Evolutionary conservation across 2,888 invertebrate genomes (phyloP).

Genomic region (Pachycephus smyrnensis): DNA sequence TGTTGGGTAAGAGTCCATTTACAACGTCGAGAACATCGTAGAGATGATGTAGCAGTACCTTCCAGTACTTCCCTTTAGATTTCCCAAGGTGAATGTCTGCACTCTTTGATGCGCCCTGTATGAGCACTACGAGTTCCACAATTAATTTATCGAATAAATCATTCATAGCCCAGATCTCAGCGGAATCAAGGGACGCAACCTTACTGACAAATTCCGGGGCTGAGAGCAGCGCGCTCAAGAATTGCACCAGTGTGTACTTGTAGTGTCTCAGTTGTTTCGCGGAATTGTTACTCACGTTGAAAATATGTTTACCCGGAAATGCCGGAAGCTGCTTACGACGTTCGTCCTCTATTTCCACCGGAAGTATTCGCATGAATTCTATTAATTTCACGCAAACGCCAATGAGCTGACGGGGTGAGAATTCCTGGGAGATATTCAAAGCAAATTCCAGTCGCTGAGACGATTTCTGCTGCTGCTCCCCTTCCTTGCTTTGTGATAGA

Average conservation of each 20-base stretch:
- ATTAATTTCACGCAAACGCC: conserved; percentile 77
- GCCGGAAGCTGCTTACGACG: conserved; percentile 7
- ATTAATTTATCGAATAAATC: conserved; percentile 77
- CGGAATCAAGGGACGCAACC: conserved; percentile 70
- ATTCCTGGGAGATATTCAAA: conserved; percentile 75
- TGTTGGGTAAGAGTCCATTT: conserved; percentile 81
- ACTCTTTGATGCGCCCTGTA: conserved; percentile 75
- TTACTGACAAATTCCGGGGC: conserved; percentile 78
- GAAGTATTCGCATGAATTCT: conserved; percentile 75
- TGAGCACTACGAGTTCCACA: conserved; percentile 75
- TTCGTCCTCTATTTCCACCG: conserved; percentile 72
- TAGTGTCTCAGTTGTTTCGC: conserved; percentile 86
- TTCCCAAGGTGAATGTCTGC: conserved; percentile 73
- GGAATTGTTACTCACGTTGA: conserved; percentile 75
- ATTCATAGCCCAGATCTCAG: conserved; percentile 71
- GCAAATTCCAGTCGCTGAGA: conserved; percentile 73
- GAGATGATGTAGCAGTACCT: conserved; percentile 81
- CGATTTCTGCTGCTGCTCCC: conserved; percentile 61
- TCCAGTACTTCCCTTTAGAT: conserved; percentile 81
- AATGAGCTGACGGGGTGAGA: conserved; percentile 74
- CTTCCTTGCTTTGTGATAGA: conserved; percentile 65
- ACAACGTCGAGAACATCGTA: conserved; percentile 81
- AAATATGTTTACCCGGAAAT: conserved; percentile 67
- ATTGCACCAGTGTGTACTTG: conserved; percentile 83
- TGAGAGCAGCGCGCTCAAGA: conserved; percentile 78